Evolutionary conservation across 2,888 invertebrate species (phyloP).

Genomic region (Agelastica alni): DNA sequence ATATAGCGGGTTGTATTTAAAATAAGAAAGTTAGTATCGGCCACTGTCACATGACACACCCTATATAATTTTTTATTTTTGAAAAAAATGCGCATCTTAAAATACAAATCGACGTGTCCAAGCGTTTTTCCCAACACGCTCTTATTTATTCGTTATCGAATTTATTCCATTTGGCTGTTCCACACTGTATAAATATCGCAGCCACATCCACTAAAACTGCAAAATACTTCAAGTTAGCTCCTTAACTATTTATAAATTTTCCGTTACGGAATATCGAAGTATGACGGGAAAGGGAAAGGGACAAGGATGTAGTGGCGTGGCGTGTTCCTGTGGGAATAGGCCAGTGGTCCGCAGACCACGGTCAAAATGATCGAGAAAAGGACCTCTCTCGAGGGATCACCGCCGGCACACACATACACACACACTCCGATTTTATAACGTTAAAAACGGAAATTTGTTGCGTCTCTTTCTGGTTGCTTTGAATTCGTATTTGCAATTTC

Average conservation of each 20-base stretch:
- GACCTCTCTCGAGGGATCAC: slow-evolving; percentile 29
- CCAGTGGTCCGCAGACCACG: slow-evolving; percentile 30
- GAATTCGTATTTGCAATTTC: slow-evolving; percentile 1
- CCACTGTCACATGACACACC: too few species aligned
- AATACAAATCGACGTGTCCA: too few species aligned
- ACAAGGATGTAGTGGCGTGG: slow-evolving; percentile 23
- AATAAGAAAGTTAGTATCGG: too few species aligned
- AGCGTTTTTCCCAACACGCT: too few species aligned
- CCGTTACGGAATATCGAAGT: slow-evolving; percentile 7
- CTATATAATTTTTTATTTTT: too few species aligned
- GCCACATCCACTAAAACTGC: too few species aligned
- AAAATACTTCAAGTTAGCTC: too few species aligned
- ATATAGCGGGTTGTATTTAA: too few species aligned
- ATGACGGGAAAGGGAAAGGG: slow-evolving; percentile 3
- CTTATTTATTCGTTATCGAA: too few species aligned
- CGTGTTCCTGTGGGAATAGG: slow-evolving; percentile 31
- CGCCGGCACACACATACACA: slow-evolving; percentile 25
- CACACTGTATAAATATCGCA: too few species aligned
- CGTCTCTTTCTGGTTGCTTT: slow-evolving; percentile 1
- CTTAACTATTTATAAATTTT: slow-evolving; percentile 18
- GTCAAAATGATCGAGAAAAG: slow-evolving; percentile 38
- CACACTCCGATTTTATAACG: slow-evolving; percentile 28
- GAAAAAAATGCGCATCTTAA: too few species aligned
- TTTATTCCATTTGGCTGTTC: too few species aligned
- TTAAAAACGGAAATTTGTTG: slow-evolving; percentile 22